Evolutionary conservation across 2,797 vertebrate genomes (phyloP).

Genomic region (Holocentrus rufus): DNA sequence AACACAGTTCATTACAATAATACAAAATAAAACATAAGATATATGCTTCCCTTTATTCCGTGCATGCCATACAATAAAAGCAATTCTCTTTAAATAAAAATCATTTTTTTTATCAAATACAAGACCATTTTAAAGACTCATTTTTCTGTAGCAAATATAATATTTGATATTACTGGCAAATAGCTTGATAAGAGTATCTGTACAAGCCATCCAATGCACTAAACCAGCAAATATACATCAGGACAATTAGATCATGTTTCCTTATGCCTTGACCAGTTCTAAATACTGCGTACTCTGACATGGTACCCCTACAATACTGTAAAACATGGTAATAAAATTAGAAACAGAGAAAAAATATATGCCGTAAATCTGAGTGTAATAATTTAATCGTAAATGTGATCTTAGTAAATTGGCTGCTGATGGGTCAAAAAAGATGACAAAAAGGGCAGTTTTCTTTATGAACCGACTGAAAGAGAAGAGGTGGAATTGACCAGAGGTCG

Average conservation of each 20-base stretch:
- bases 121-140: slow-evolving; percentile 25
- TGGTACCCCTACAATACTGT: not conserved
- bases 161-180: slow-evolving; percentile 49
- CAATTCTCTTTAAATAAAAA: slow-evolving; percentile 67
- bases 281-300: not conserved
- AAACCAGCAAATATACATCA: slow-evolving; percentile 4
- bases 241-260: not conserved
- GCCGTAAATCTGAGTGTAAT: not conserved
- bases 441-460: not conserved
- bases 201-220: slow-evolving; percentile 6
- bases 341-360: slow-evolving; percentile 2
- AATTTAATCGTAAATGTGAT: slow-evolving; percentile 22
- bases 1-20: not conserved
- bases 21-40: not conserved
- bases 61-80: slow-evolving; percentile 62
- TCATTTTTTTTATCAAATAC: slow-evolving; percentile 41
- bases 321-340: not conserved
- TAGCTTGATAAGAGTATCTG: slow-evolving; percentile 1
- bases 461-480: not conserved
- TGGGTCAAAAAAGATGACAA: not conserved
- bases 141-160: slow-evolving; percentile 46
- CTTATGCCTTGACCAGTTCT: not conserved
- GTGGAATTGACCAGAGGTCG: no score
- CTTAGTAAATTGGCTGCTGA: slow-evolving; percentile 35
- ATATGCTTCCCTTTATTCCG: slow-evolving; percentile 65